These are phyloP conservation scores for Morpho deidamia DNA, from an alignment of 2,888 invertebrate genomes.

Conservation along the genomic window DNA sequence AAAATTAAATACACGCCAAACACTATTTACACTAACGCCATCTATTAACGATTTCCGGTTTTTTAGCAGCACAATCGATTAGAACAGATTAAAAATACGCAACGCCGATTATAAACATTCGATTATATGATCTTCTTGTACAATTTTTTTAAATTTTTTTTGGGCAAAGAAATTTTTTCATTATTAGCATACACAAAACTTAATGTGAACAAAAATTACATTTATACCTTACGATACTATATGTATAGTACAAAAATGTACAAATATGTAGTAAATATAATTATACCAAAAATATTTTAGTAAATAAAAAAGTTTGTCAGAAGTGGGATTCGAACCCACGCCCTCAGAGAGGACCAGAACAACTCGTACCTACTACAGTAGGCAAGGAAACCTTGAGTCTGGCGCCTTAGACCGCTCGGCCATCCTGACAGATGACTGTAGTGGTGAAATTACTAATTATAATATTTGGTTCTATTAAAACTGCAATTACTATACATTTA, in stretches of 20 bases:
- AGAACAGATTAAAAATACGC: too few species aligned
- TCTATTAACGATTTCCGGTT: not conserved
- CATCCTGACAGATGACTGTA: constrained; percentile 55
- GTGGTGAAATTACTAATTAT: constrained; percentile 33
- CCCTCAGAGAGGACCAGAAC: constrained; percentile 87
- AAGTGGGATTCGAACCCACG: constrained; percentile 91
- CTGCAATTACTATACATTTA: too few species aligned
- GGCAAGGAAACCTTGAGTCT: constrained; percentile 62
- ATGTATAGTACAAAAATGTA: not conserved
- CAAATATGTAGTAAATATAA: not conserved
- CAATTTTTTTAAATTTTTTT: not conserved
- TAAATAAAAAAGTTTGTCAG: constrained; percentile 77
- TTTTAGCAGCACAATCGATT: not conserved
- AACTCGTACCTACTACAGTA: constrained; percentile 81
- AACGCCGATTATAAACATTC: too few species aligned
- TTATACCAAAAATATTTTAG: not conserved
- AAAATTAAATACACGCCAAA: too few species aligned
- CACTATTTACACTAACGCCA: not conserved
- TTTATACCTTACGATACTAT: not conserved
- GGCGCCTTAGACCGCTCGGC: too few species aligned
- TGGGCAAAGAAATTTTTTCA: too few species aligned
- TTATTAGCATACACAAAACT: too few species aligned
- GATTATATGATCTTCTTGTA: too few species aligned
- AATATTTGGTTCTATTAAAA: too few species aligned
- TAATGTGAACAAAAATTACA: too few species aligned